Conservation (phyloP, 2,888 invertebrate species). For the Scaptomyza cyrtandrae region DNA sequence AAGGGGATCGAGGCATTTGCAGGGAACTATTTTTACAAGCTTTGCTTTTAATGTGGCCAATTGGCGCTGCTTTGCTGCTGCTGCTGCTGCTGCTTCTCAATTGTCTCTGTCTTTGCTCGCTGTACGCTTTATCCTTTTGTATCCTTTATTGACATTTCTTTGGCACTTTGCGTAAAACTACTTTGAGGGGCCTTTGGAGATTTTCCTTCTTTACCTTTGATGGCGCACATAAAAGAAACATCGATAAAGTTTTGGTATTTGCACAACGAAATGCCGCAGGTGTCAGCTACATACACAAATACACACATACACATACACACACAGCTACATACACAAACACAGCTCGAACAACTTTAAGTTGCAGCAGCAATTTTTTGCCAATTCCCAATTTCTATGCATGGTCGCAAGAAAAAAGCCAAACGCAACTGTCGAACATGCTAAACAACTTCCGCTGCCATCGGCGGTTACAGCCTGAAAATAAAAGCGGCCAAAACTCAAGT, state of each 20-base stretch:
- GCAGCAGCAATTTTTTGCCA: conserved; percentile 4
- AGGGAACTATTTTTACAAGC: conserved; percentile 51
- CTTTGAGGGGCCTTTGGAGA: conserved; percentile 55
- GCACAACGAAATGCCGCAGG: conserved; percentile 40
- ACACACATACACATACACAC: conserved; percentile 2
- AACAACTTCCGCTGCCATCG: conserved; percentile 46
- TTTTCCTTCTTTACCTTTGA: conserved; percentile 48
- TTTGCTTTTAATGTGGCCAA: conserved; percentile 56
- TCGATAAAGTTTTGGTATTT: conserved; percentile 44
- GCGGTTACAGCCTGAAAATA: conserved; percentile 2
- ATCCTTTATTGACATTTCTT: conserved; percentile 61
- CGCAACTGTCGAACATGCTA: conserved; percentile 35
- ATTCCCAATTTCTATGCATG: conserved; percentile 4
- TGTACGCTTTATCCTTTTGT: neutral
- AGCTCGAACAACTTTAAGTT: conserved; percentile 29
- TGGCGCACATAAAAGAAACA: conserved; percentile 39
- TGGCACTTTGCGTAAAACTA: conserved; percentile 67
- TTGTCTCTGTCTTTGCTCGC: conserved; percentile 1
- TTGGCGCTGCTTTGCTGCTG: conserved; percentile 26
- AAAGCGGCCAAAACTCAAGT: neutral
- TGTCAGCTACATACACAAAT: conserved; percentile 23
- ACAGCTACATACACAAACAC: neutral
- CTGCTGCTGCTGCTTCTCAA: neutral
- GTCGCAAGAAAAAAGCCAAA: neutral
- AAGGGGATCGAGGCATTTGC: too few species aligned